Base-by-base conservation (phyloP, 1,140 invertebrate species). In the Drosophila malerkotliana region DNA sequence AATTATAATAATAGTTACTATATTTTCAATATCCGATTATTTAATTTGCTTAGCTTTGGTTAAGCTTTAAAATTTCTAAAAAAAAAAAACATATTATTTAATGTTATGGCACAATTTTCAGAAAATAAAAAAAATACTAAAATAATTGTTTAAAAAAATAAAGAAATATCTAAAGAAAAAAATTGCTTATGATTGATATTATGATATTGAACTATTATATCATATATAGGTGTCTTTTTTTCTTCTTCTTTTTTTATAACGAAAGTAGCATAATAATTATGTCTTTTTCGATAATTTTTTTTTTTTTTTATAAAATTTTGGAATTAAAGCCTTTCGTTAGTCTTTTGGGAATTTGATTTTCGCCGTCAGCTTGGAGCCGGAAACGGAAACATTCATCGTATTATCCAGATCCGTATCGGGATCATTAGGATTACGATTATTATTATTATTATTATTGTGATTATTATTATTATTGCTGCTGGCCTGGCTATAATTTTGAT, bases 321-420 rank as follows among this genome's bases (percentile, higher is more conserved):
- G 68, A 72, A 75, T 77, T 90, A 84, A 81, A 91, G 87, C 75
- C 67, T 77, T 77, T 63, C 66, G 87, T 77, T 69, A 92, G 78
- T 81, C 83, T 85, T 87, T 92, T 84, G 60, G 66, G 79, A 77
- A 91, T 91, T 79, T 90, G 77, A 69, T 84, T 84, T 89, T 91
- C 61, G 55, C 82, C 58, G 58, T 61, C 55, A 81, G 64, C 55
- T 85, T 64, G 62, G 58, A 61, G 58, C 24, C 51, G 32, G 63
- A 8, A 24, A 47, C 37, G 28, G 41, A 39, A 41, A 44, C 52
- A 47, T 44, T 34, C 21, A 56, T 34, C 9, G 18, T 9, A 44
- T 44, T 37, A 30, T 56, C 60, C 47, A 68, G 59, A 62, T 77
- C 68, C 37, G 71, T 76, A 61, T 62, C 79, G 48, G 71, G 58